phyloP scores from a whole-genome alignment of 2,797 vertebrate genomes.

The Sebastes oblongus region DNA sequence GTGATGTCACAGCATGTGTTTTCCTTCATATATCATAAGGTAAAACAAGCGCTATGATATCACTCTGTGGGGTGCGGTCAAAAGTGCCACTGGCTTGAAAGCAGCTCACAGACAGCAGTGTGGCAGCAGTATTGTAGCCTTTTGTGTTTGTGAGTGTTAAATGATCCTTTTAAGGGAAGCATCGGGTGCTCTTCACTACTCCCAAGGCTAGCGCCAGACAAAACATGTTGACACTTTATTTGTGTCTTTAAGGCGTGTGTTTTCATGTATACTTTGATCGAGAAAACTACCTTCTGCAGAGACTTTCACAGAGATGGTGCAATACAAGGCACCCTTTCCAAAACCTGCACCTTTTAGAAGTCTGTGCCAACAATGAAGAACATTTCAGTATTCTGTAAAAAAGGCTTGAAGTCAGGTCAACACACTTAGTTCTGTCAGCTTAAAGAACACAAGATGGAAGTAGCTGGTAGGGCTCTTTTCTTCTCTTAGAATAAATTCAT shows the following conservation, averaged over 20 bases:
- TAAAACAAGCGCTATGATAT: constrained; percentile 19
- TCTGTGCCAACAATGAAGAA: constrained; percentile 1
- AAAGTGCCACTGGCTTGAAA: constrained; percentile 9
- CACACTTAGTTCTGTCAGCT: background rate
- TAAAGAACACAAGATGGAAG: background rate
- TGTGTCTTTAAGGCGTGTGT: constrained; percentile 10
- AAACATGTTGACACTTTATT: constrained; percentile 5
- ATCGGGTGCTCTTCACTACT: background rate
- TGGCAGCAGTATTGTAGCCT: constrained; percentile 1
- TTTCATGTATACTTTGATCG: constrained; percentile 11
- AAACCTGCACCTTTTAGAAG: constrained; percentile 9
- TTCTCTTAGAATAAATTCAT: no score
- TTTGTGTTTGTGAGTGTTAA: constrained; percentile 31
- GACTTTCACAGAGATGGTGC: constrained; percentile 5
- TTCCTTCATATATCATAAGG: constrained; percentile 6
- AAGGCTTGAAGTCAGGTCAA: background rate
- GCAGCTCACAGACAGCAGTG: background rate
- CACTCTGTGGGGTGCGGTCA: background rate
- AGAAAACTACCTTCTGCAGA: background rate
- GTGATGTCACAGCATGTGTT: constrained; percentile 4
- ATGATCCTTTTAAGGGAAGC: constrained; percentile 16
- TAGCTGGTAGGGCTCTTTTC: background rate
- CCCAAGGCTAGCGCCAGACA: background rate
- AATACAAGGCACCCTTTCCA: background rate
- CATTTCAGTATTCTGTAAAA: background rate